Conservation (phyloP, 2,113 vertebrate genomes). For the Chloebia gouldiae region DNA sequence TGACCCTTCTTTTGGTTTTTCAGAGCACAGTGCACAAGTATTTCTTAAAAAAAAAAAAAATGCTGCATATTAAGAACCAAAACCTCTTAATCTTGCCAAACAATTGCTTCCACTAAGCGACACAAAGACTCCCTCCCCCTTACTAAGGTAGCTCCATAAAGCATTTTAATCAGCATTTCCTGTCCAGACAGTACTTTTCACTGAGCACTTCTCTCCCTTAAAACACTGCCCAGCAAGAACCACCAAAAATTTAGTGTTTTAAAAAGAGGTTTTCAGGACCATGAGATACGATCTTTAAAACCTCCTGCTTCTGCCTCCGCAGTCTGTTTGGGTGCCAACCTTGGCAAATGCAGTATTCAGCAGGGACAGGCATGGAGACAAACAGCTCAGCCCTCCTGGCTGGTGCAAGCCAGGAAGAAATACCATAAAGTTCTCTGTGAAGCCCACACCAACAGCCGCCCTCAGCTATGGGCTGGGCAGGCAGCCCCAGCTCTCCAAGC, state of each 20-base stretch:
- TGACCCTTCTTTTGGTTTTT: background rate
- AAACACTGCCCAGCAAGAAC: background rate
- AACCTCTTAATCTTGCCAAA: background rate
- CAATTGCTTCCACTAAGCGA: background rate
- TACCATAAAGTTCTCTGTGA: background rate
- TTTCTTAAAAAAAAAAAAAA: background rate
- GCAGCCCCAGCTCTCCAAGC: background rate
- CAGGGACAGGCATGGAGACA: background rate
- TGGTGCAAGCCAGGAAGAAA: background rate
- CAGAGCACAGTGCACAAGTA: background rate
- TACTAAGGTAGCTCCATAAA: background rate
- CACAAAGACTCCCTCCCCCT: background rate
- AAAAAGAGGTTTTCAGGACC: background rate
- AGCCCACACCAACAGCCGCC: background rate
- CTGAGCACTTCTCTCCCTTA: background rate
- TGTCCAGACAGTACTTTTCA: background rate
- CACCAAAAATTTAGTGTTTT: background rate
- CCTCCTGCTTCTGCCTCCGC: background rate
- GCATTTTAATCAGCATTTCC: background rate
- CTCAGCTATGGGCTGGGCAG: background rate
- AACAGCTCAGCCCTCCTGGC: background rate
- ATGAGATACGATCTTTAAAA: background rate
- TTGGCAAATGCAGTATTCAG: background rate
- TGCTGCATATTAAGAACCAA: background rate
- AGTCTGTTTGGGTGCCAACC: background rate